Percentiles rank a stretch among this genome's conserved stretches.
These are phyloP conservation scores for Cyclophora punctaria DNA, from an alignment of 2,888 invertebrate genomes.

Conservation along the genomic window DNA sequence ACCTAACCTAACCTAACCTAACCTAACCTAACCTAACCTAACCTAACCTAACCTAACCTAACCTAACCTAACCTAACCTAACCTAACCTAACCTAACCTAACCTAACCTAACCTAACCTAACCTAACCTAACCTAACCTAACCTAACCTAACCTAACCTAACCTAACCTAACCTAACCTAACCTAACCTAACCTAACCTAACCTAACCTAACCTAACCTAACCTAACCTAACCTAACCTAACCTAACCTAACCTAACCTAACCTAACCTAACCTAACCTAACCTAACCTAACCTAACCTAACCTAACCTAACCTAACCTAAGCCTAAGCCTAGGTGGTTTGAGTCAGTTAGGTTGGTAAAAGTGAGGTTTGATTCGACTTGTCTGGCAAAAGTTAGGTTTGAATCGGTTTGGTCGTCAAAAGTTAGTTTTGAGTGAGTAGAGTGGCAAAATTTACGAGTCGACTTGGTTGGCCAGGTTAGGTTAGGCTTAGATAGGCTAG, in stretches of 20 bases:
- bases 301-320: too few relatives aligned
- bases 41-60: slow-evolving; percentile 4
- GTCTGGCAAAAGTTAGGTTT: not conserved
- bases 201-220: too few relatives aligned
- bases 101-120: slow-evolving; percentile 1
- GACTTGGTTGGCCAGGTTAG: not conserved
- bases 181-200: too few relatives aligned
- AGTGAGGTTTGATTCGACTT: not conserved
- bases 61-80: slow-evolving; percentile 1
- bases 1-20: slow-evolving; percentile 10
- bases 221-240: too few relatives aligned
- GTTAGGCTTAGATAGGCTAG: not conserved
- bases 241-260: too few relatives aligned
- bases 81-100: slow-evolving; percentile 1
- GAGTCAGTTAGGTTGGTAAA: too few relatives aligned
- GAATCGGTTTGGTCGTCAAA: not conserved
- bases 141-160: not conserved
- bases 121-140: slow-evolving; percentile 1
- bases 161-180: too few relatives aligned
- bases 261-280: too few relatives aligned
- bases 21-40: slow-evolving; percentile 9
- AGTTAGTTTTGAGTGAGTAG: not conserved
- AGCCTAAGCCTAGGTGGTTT: not conserved
- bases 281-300: too few relatives aligned
- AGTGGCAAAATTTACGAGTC: not conserved